Evolutionary conservation across 2,797 vertebrate species (phyloP).

Genomic region (Oreochromis grahami): DNA sequence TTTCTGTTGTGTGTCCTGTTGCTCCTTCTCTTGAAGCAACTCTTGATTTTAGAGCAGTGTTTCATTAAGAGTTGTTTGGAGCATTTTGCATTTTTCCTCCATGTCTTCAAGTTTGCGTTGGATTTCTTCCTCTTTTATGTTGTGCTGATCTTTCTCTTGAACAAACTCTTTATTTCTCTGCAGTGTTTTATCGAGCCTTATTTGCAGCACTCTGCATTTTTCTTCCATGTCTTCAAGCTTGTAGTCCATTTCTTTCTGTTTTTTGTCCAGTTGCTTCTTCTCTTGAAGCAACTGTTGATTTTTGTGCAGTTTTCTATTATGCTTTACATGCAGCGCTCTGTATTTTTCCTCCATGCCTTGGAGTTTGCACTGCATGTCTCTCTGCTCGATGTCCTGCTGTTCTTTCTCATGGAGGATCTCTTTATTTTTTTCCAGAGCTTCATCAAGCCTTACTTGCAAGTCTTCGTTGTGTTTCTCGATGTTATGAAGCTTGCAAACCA

Average conservation of each 20-base stretch:
- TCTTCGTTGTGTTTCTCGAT: neutral
- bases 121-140: neutral
- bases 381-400: neutral
- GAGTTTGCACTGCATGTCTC: neutral
- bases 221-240: neutral
- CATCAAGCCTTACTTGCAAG: neutral
- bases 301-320: neutral
- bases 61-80: fast-evolving
- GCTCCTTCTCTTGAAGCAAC: neutral
- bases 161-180: neutral
- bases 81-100: fast-evolving
- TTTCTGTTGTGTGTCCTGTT: neutral
- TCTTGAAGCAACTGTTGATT: neutral
- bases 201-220: neutral
- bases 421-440: neutral
- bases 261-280: neutral
- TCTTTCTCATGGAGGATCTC: neutral
- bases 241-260: neutral
- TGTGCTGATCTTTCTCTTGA: neutral
- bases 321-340: neutral
- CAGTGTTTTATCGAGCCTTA: neutral
- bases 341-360: neutral
- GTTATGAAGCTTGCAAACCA: neutral
- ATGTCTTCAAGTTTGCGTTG: neutral
- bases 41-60: neutral